Conservation (phyloP, 1,140 invertebrate species). For the Batillaria attramentaria region DNA sequence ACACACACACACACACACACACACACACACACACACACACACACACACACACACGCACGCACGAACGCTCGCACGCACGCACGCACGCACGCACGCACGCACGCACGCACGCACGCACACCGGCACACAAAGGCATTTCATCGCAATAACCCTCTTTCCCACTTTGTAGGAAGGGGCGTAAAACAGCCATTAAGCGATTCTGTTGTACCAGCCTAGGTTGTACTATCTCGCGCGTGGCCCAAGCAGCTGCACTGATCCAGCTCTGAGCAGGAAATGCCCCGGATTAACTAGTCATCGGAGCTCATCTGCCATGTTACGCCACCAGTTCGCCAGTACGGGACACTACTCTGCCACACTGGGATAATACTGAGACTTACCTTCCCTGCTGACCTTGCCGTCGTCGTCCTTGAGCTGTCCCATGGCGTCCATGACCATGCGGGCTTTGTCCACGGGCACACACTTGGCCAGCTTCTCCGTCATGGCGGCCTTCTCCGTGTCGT, state of each 20-base stretch:
- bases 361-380: not conserved
- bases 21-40: no score
- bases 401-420: not conserved
- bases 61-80: not conserved
- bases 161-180: not conserved
- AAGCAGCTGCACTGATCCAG: not conserved
- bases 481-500: not conserved
- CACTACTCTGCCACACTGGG: not conserved
- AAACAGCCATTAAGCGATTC: not conserved
- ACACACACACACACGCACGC: not conserved
- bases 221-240: no score
- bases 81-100: not conserved
- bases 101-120: not conserved
- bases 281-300: not conserved
- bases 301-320: not conserved
- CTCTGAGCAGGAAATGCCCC: not conserved
- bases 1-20: no score
- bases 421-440: not conserved
- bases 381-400: slow-evolving; percentile 19
- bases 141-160: not conserved
- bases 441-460: slow-evolving; percentile 15
- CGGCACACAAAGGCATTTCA: not conserved
- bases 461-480: slow-evolving; percentile 12
- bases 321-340: not conserved
- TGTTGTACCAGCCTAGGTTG: no score